Conservation (phyloP, 2,888 invertebrate species). For the Leptogaster cylindrica region DNA sequence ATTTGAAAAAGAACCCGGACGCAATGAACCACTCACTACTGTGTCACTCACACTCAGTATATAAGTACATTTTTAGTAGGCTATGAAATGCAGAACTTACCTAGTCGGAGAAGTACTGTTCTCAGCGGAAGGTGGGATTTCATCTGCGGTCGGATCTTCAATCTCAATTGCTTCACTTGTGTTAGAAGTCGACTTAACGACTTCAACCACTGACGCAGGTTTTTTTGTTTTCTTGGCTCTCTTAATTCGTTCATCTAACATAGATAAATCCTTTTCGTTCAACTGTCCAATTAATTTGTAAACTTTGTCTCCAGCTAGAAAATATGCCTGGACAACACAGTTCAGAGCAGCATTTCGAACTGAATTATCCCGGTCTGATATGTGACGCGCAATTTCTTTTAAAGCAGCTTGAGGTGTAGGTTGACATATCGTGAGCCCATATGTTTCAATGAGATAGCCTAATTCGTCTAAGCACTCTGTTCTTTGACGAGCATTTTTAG, state of each 20-base stretch:
- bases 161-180: slow-evolving; percentile 59
- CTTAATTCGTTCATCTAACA: slow-evolving; percentile 95
- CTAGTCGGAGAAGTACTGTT: slow-evolving; percentile 52
- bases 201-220: slow-evolving; percentile 60
- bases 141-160: slow-evolving; percentile 60
- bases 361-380: slow-evolving; percentile 93
- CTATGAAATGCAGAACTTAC: slow-evolving; percentile 44
- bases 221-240: slow-evolving; percentile 76
- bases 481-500: slow-evolving; percentile 95
- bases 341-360: slow-evolving; percentile 96
- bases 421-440: slow-evolving; percentile 83
- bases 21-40: too few relatives aligned
- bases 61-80: too few relatives aligned
- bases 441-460: slow-evolving; percentile 82
- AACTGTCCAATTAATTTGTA: slow-evolving; percentile 92
- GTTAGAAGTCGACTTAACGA: slow-evolving; percentile 57
- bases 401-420: slow-evolving; percentile 80
- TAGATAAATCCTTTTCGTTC: slow-evolving; percentile 91
- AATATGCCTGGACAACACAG: slow-evolving; percentile 88
- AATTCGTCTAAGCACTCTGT: slow-evolving; percentile 96
- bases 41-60: too few relatives aligned
- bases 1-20: too few relatives aligned
- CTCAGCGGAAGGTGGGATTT: slow-evolving; percentile 57
- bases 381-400: slow-evolving; percentile 87
- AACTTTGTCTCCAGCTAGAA: slow-evolving; percentile 85